Evolutionary conservation across 2,113 vertebrate genomes (phyloP), one percentile per base, ranked within the genome.

Genomic region (Capreolus pygargus): DNA sequence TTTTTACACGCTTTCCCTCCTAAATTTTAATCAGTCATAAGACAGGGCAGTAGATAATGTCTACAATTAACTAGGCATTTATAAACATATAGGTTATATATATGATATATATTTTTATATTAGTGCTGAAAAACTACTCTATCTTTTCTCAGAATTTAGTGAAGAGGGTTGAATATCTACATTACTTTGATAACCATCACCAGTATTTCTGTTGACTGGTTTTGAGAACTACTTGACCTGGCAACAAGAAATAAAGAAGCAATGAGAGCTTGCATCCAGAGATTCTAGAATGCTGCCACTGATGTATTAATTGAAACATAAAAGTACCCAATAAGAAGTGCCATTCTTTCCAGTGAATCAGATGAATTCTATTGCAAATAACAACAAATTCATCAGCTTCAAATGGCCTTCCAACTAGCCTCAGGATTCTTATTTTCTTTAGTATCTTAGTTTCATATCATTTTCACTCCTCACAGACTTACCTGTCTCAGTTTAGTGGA

Each of bases 401-500:
- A 61, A 78, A 91, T 43, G 55, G 52, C 54, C 95, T 81, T 92
- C 13, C 55, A 86, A 13, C 21, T 64, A 19, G 13, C 28, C 61
- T 89, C 55, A 10, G 16, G 52, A 91, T 54, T 8, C 85, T 47
- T 30, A 86, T 87, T 92, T 88, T 52, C 55, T 87, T 85, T 90
- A 93, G 94, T 93, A 95, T 95, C 92, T 79, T 88, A 70, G 16
- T 92, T 90, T 52, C 50, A 28, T 79, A 85, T 95, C 61, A 96
- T 95, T 98, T 97, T 97, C 91, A 94, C 93, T 96, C 93, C 84
- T 74, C 78, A 84, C 89, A 89, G 23, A 5, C 70, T 92, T 95
- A 76, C 86, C 64, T 17, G 30, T 96, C 85, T 91, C 86, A 89
- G 57, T 64, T 95, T 98, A 98, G 97, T 97, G 94, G 97, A 76